Percentiles rank a stretch among this genome's conserved stretches.
These are phyloP conservation scores for Proterorhinus semilunaris DNA, from an alignment of 2,113 vertebrate species.

Conservation along the genomic window DNA sequence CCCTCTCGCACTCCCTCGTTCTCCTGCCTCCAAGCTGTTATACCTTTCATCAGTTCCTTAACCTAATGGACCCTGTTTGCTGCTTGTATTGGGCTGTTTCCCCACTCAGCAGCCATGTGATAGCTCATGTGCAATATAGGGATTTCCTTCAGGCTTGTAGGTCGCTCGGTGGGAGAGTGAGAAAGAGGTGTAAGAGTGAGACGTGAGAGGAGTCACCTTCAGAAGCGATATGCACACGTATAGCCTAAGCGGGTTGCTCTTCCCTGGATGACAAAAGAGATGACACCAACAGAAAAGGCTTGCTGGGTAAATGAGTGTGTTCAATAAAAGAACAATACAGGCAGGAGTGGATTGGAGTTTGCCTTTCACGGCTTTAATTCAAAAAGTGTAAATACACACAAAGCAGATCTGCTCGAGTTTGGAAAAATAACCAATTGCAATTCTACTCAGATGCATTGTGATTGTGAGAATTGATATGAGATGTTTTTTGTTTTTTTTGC, in stretches of 20 bases:
- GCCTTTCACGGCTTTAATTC: too few species aligned
- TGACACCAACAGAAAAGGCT: conserved; percentile 20
- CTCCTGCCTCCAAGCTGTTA: conserved; percentile 8
- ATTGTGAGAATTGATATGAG: too few species aligned
- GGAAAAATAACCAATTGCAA: too few species aligned
- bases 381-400: too few species aligned
- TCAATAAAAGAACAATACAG: not conserved
- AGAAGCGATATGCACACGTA: conserved; percentile 12
- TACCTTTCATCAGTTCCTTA: conserved; percentile 6
- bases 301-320: conserved; percentile 14
- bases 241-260: conserved; percentile 4
- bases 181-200: conserved; percentile 11
- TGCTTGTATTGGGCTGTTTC: not conserved
- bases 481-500: too few species aligned
- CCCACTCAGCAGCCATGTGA: not conserved
- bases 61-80: conserved; percentile 1
- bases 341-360: too few species aligned
- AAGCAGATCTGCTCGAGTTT: too few species aligned
- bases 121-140: not conserved
- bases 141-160: conserved; percentile 8
- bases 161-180: not conserved
- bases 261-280: conserved; percentile 4
- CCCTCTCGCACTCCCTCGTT: not conserved
- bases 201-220: conserved; percentile 44
- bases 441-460: too few species aligned